These are phyloP conservation scores for Agrotis clavis DNA, from an alignment of 2,888 invertebrate genomes.

Conservation along the genomic window DNA sequence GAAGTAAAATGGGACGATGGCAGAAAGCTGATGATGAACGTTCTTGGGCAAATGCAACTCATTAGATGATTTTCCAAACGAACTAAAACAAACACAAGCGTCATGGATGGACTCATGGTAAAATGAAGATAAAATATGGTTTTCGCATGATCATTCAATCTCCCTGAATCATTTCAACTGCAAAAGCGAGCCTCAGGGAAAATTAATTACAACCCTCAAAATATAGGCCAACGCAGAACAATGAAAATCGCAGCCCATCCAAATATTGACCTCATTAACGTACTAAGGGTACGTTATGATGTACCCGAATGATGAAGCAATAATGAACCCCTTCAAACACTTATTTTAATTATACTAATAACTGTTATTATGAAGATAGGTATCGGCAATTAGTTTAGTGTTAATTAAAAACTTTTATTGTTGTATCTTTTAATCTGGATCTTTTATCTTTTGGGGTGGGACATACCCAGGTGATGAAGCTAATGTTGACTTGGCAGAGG, in stretches of 20 bases:
- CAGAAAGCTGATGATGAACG: no score
- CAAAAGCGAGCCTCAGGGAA: neutral
- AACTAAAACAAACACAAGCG: no score
- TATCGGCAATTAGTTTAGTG: slow-evolving; percentile 57
- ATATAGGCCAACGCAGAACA: slow-evolving; percentile 14
- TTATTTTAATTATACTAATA: slow-evolving; percentile 61
- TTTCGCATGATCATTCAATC: neutral
- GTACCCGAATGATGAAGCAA: slow-evolving; percentile 53
- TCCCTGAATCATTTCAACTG: no score
- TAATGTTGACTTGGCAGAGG: neutral
- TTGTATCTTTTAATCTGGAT: slow-evolving; percentile 45
- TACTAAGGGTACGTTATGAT: no score
- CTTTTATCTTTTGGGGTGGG: slow-evolving; percentile 14
- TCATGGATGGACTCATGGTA: neutral
- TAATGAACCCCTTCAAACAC: slow-evolving; percentile 38
- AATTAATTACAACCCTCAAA: slow-evolving; percentile 7
- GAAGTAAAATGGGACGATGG: no score
- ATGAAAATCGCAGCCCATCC: slow-evolving; percentile 28
- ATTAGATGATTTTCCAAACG: no score
- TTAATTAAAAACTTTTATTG: slow-evolving; percentile 55
- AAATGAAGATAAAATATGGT: neutral
- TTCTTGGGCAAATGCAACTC: no score
- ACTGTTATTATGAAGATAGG: slow-evolving; percentile 58
- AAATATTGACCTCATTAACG: slow-evolving; percentile 33
- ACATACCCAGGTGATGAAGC: slow-evolving; percentile 17